Evolutionary conservation across 2,797 vertebrate genomes (phyloP).

Genomic region (Myoxocephalus aenaeus): DNA sequence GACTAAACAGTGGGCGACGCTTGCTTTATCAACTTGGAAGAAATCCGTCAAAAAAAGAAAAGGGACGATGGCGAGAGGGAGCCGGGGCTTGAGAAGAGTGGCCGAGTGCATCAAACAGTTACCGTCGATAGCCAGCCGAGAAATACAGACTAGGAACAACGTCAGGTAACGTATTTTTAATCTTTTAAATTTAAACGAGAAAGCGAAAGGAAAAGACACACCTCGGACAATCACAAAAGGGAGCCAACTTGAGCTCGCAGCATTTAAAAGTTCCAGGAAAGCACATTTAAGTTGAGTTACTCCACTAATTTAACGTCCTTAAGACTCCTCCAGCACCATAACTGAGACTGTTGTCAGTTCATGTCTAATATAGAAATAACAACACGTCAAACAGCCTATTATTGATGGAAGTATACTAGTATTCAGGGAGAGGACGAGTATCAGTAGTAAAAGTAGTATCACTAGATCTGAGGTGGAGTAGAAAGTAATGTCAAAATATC

Average conservation of each 20-base stretch:
- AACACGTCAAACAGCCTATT: neutral
- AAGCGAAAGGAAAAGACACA: neutral
- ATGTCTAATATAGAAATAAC: neutral
- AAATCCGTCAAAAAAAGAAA: constrained; percentile 39
- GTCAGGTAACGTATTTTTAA: constrained; percentile 74
- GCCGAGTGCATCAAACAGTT: constrained; percentile 79
- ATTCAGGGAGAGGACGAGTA: too few relatives aligned
- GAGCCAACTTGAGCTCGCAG: too few relatives aligned
- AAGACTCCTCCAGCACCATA: neutral
- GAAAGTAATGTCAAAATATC: neutral
- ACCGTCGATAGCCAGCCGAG: constrained; percentile 68
- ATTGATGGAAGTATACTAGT: too few relatives aligned
- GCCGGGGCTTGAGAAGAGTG: constrained; percentile 75
- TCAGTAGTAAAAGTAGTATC: neutral
- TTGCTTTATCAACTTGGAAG: constrained; percentile 7
- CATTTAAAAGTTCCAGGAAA: neutral
- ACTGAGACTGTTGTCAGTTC: neutral
- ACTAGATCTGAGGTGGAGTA: neutral
- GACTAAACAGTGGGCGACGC: neutral
- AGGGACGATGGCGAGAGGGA: constrained; percentile 84
- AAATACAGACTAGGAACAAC: constrained; percentile 67
- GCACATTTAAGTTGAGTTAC: neutral
- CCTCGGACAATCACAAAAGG: neutral
- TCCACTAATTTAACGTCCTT: neutral
- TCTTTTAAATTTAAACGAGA: neutral